Base-by-base conservation (phyloP, 2,113 vertebrate genomes). In the Empidonax traillii region DNA sequence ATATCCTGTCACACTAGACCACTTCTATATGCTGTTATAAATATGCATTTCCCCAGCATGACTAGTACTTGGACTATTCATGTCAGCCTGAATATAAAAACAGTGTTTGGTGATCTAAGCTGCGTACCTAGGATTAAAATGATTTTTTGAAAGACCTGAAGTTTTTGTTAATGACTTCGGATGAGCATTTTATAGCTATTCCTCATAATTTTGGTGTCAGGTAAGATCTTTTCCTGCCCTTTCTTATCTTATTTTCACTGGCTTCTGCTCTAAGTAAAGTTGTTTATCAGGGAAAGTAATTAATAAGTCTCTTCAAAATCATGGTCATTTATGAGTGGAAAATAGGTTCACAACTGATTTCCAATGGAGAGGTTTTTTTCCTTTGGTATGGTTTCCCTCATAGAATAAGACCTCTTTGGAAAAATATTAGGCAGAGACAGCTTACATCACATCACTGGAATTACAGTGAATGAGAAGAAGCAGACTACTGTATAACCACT, bases 341-440 rank as follows among this genome's bases (percentile, higher is more conserved):
- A 71, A 56, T 14, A 30, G 8, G 13, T 41, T 77, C 39, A 62
- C 35, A 25, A 16, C 9, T 73, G 35, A 73, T 13, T 87, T 95
- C 30, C 66, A 84, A 8, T 13, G 52, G 16, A 59, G 18, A 56
- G 16, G 9, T 1, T n/a, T 67, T 85, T 82, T 76, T 85, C 9
- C 41, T 67, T 41, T 30, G 23, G 2, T n/a, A 9, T 51, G 10
- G 3, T 58, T 72, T 91, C 13, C 20, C 5, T 28, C 0, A 0
- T 13, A 22, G 20, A 77, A 17, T 37, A 78, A 90, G 18, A 41
- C 46, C 2, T 58, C 11, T 65, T 68, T n/a, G 76, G 58, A 85
- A 77, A 79, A 86, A 39, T 15, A 4, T 72, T 84, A 28, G 21
- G 27, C 46, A 74, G n/a, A 62, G 27, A 16, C 16, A 81, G 46